Conservation (phyloP, 2,888 invertebrate genomes). For the Leucania comma region DNA sequence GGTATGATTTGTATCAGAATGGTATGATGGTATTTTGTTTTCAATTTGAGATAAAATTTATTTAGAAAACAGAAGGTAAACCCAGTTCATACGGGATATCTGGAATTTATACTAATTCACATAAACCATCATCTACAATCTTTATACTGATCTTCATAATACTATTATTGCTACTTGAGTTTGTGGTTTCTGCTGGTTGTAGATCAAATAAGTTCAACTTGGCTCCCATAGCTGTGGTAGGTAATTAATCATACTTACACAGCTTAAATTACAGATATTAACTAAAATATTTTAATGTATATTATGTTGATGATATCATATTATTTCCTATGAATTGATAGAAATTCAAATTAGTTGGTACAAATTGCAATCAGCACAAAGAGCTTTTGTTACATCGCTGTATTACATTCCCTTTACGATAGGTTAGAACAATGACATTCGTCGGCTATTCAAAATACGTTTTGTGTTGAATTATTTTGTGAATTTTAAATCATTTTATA, state of each 20-base stretch:
- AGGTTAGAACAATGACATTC: conserved; percentile 38
- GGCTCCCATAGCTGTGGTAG: no score
- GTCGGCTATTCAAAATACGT: conserved; percentile 9
- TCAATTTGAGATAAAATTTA: no score
- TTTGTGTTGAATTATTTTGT: conserved; percentile 17
- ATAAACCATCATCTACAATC: neutral
- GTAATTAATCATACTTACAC: no score
- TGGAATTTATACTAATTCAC: neutral
- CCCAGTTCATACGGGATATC: neutral
- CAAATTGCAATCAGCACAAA: conserved; percentile 17
- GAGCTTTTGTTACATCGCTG: conserved; percentile 15
- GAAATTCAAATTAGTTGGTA: neutral
- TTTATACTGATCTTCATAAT: neutral
- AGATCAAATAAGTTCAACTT: no score
- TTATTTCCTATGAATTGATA: neutral
- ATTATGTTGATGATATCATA: neutral
- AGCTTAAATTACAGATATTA: no score
- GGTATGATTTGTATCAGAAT: neutral
- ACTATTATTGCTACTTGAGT: no score
- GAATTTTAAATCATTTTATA: neutral
- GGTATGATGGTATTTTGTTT: neutral
- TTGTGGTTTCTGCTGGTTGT: no score
- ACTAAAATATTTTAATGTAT: neutral
- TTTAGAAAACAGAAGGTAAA: neutral
- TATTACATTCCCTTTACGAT: conserved; percentile 25